A percentile compares a stretch with the other conserved stretches of the same genome.
Conservation (phyloP, 1,140 invertebrate genomes). For the Drosophila kohkoa region DNA sequence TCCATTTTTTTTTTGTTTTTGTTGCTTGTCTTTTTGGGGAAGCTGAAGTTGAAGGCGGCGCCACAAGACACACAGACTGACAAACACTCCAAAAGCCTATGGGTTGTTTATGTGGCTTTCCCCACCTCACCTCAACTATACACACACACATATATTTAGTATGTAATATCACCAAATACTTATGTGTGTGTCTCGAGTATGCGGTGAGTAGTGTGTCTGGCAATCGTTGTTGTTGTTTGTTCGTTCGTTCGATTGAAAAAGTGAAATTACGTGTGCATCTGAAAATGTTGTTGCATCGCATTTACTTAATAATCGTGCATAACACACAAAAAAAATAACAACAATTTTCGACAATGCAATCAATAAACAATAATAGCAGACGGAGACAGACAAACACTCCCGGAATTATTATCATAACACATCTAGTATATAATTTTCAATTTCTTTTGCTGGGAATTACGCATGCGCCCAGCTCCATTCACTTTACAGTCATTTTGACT, state of each 20-base stretch:
- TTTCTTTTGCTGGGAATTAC: background rate
- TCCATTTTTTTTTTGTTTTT: background rate
- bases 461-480: background rate
- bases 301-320: conserved; percentile 18
- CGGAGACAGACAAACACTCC: background rate
- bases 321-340: conserved; percentile 4
- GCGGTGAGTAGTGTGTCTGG: background rate
- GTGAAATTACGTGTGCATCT: conserved; percentile 38
- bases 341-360: conserved; percentile 19
- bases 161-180: background rate
- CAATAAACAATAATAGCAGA: conserved; percentile 17
- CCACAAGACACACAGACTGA: conserved; percentile 5
- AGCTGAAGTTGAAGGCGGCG: conserved; percentile 37
- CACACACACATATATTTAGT: background rate
- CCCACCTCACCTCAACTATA: too few species aligned
- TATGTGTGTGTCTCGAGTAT: background rate
- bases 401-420: background rate
- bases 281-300: conserved; percentile 21
- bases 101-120: background rate
- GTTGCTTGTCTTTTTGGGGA: conserved; percentile 9
- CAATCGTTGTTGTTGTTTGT: background rate
- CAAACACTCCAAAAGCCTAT: background rate
- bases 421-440: too few species aligned
- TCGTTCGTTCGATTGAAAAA: conserved; percentile 20
- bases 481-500: background rate